Percentiles rank a stretch among this genome's conserved stretches.
Conservation (phyloP, 2,797 vertebrate genomes). For the Anableps anableps region DNA sequence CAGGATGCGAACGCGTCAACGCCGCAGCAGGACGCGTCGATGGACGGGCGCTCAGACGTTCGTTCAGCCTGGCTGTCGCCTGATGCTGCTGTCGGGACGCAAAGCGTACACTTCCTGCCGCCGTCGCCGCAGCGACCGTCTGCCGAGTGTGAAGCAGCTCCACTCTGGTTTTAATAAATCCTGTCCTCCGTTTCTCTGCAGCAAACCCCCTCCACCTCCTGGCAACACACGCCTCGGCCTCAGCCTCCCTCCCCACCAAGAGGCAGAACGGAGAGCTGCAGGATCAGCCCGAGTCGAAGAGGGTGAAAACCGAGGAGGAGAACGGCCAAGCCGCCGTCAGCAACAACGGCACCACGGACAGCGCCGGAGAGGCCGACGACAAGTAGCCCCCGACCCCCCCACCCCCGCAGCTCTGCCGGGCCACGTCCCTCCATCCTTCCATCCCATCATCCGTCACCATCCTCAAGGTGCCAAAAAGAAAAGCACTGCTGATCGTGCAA, state of each 20-base stretch:
- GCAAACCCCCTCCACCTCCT: constrained; percentile 94
- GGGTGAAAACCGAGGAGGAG: constrained; percentile 83
- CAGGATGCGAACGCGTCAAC: not conserved
- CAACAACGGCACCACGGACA: constrained; percentile 55
- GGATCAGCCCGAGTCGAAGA: constrained; percentile 89
- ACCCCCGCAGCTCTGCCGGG: constrained; percentile 36
- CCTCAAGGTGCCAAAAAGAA: constrained; percentile 90
- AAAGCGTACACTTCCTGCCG: not conserved
- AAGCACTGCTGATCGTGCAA: constrained; percentile 81
- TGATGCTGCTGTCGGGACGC: too few species aligned
- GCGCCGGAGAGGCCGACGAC: constrained; percentile 78
- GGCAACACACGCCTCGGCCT: constrained; percentile 94
- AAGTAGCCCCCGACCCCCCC: constrained; percentile 78
- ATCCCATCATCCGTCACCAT: constrained; percentile 55
- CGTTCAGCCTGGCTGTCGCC: too few species aligned
- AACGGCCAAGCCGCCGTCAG: constrained; percentile 65
- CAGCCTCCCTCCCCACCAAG: constrained; percentile 93
- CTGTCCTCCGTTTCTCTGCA: constrained; percentile 42
- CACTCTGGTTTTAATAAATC: not conserved
- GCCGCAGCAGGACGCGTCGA: too few species aligned
- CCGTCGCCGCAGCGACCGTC: not conserved
- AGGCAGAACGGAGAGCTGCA: constrained; percentile 89
- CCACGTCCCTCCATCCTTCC: constrained; percentile 36
- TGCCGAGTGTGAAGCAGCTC: not conserved
- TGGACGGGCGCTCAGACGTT: too few species aligned